These are phyloP conservation scores for Pseudomugil tenellus DNA, from an alignment of 2,797 vertebrate species.

Conservation along the genomic window DNA sequence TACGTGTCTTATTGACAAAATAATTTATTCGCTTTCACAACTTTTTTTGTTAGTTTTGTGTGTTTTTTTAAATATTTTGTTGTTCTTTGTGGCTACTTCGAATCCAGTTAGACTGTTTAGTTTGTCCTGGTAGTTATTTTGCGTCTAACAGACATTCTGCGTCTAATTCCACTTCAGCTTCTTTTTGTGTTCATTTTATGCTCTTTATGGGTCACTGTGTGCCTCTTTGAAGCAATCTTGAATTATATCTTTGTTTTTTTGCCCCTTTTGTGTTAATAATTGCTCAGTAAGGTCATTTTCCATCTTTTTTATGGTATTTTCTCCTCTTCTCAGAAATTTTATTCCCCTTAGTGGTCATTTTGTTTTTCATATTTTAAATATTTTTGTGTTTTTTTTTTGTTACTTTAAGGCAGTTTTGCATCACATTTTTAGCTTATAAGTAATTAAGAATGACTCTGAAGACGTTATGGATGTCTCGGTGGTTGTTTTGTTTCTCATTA, in stretches of 20 bases:
- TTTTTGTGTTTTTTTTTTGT: not conserved
- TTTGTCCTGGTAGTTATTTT: not conserved
- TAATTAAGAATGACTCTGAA: not conserved
- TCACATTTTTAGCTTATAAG: not conserved
- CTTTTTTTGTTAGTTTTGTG: not conserved
- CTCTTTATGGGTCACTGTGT: not conserved
- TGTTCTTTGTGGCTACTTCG: not conserved
- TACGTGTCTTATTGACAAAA: constrained; percentile 2
- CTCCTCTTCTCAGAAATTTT: not conserved
- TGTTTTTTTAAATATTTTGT: not conserved
- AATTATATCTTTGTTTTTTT: too few relatives aligned
- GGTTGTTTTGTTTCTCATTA: not conserved
- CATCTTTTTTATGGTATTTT: not conserved
- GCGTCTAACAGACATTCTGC: not conserved
- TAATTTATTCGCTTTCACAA: too few relatives aligned
- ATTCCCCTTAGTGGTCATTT: not conserved
- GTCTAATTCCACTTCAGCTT: not conserved
- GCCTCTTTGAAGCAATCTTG: not conserved
- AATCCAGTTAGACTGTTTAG: not conserved
- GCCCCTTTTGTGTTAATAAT: not conserved
- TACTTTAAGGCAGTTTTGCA: not conserved
- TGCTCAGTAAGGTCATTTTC: not conserved
- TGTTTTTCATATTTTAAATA: too few relatives aligned
- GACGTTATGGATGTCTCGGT: not conserved
- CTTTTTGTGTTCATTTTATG: not conserved